These are phyloP conservation scores for Eilema griseolum DNA, from an alignment of 2,888 invertebrate species.

Conservation along the genomic window DNA sequence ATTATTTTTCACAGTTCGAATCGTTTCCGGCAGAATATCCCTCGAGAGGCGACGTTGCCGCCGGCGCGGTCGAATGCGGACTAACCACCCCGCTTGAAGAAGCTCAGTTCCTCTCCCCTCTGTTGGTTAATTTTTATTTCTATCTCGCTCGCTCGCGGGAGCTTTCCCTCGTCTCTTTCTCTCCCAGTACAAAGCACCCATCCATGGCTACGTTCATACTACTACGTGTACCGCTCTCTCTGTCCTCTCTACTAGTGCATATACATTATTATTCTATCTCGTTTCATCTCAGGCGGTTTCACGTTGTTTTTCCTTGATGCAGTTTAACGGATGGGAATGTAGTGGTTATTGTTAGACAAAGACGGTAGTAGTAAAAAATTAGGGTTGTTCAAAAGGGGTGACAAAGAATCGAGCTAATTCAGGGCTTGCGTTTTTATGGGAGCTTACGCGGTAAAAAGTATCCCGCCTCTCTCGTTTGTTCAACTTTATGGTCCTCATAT, in stretches of 20 bases:
- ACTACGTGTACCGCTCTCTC: slow-evolving; percentile 84
- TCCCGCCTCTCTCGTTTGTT: slow-evolving; percentile 87
- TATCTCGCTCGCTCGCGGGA: slow-evolving; percentile 76
- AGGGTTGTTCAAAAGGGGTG: slow-evolving; percentile 86
- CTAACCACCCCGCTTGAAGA: slow-evolving; percentile 87
- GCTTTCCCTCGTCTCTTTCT: slow-evolving; percentile 77
- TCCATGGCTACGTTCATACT: slow-evolving; percentile 73
- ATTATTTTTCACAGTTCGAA: slow-evolving; percentile 81
- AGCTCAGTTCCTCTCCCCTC: slow-evolving; percentile 85
- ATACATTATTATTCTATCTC: slow-evolving; percentile 87
- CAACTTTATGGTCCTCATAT: slow-evolving; percentile 82
- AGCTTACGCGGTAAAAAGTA: slow-evolving; percentile 85
- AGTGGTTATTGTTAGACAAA: slow-evolving; percentile 87
- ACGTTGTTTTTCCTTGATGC: slow-evolving; percentile 87
- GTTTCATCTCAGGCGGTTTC: slow-evolving; percentile 86
- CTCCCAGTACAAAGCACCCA: slow-evolving; percentile 75
- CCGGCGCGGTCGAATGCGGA: slow-evolving; percentile 83
- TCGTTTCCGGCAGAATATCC: slow-evolving; percentile 65
- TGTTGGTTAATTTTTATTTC: slow-evolving; percentile 82
- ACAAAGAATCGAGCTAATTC: slow-evolving; percentile 87
- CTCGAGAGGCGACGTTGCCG: slow-evolving; percentile 70
- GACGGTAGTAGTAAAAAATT: slow-evolving; percentile 85
- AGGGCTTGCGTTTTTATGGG: slow-evolving; percentile 85
- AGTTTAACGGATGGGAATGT: slow-evolving; percentile 87
- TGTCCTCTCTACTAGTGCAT: slow-evolving; percentile 85